Conservation (phyloP, 2,888 invertebrate genomes). For the Gymnocheta viridis region DNA sequence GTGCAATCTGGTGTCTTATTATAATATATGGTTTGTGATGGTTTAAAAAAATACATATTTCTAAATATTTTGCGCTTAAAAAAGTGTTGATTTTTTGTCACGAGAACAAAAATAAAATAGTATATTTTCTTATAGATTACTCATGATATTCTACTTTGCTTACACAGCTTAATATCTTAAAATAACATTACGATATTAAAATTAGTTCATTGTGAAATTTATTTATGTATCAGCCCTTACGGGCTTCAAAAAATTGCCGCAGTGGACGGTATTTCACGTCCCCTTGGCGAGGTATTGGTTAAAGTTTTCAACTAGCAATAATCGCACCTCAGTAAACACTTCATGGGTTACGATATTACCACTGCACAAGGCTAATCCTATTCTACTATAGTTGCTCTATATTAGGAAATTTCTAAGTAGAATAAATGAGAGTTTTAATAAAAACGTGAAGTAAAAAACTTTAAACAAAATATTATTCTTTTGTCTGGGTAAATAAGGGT, state of each 20-base stretch:
- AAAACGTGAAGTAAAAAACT: not conserved
- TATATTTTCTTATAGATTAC: no score
- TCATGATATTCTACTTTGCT: not conserved
- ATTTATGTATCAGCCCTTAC: conserved; percentile 39
- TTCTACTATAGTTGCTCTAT: not conserved
- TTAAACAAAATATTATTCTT: not conserved
- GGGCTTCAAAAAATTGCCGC: conserved; percentile 54
- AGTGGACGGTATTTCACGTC: conserved; percentile 93
- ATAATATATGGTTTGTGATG: no score
- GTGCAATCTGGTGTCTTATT: no score
- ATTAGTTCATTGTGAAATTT: conserved; percentile 37
- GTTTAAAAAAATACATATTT: no score
- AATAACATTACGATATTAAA: no score
- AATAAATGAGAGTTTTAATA: conserved; percentile 37
- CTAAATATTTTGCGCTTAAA: no score
- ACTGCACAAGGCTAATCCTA: conserved; percentile 43
- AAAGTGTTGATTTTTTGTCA: no score
- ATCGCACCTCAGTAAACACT: conserved; percentile 89
- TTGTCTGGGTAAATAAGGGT: not conserved
- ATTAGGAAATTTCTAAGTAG: not conserved
- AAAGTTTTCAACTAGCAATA: conserved; percentile 97
- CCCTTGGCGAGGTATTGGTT: conserved; percentile 95
- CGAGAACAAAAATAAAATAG: no score
- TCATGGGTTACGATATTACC: conserved; percentile 57
- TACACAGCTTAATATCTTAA: no score